Conservation (phyloP, 2,797 vertebrate species). For the Corythornis leucogaster region DNA sequence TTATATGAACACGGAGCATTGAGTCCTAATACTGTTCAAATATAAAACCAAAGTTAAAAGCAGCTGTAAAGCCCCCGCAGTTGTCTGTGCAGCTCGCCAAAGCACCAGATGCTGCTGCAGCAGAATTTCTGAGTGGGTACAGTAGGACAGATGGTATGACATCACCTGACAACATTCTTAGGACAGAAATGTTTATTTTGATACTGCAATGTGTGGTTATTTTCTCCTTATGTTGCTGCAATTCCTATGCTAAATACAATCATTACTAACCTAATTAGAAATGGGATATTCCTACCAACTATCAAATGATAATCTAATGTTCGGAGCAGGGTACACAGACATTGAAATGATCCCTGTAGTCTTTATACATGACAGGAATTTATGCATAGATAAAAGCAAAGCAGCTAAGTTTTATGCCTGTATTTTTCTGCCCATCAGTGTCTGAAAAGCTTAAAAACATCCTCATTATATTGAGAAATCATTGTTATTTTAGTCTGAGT, state of each 20-base stretch:
- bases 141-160: constrained; percentile 33
- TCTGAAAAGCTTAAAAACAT: constrained; percentile 17
- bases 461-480: not conserved
- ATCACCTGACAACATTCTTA: constrained; percentile 54
- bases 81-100: constrained; percentile 47
- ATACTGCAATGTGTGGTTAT: constrained; percentile 54
- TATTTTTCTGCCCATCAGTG: not conserved
- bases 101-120: constrained; percentile 53
- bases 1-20: not conserved
- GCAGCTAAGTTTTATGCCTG: not conserved
- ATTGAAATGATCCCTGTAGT: not conserved
- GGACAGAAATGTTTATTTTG: constrained; percentile 56
- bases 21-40: constrained; percentile 28
- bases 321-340: not conserved
- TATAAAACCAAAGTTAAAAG: constrained; percentile 6
- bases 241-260: constrained; percentile 62
- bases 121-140: constrained; percentile 16
- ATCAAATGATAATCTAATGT: not conserved
- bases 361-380: not conserved
- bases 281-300: constrained; percentile 7
- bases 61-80: constrained; percentile 47
- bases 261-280: constrained; percentile 55
- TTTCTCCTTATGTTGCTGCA: constrained; percentile 69
- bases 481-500: not conserved
- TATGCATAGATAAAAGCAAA: not conserved